Percentiles rank a stretch among this genome's conserved stretches.
phyloP scores from a whole-genome alignment of 2,888 invertebrate genomes.

The Cacoxenus indagator region DNA sequence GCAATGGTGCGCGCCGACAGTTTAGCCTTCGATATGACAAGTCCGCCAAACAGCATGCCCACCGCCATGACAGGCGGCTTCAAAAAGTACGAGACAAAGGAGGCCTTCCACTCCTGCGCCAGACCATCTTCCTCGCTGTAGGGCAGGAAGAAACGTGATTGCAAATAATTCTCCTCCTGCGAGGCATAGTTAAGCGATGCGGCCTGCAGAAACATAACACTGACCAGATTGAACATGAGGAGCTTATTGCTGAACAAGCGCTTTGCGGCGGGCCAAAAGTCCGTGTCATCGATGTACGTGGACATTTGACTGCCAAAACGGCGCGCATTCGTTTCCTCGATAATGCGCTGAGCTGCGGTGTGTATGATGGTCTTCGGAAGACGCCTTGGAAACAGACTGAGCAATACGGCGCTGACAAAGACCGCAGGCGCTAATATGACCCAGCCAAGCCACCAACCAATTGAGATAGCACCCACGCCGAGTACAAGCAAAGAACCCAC shows the following conservation, averaged over 20 bases:
- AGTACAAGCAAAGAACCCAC: slow-evolving; percentile 68
- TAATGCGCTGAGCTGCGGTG: slow-evolving; percentile 74
- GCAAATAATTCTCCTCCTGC: slow-evolving; percentile 74
- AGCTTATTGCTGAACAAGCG: slow-evolving; percentile 74
- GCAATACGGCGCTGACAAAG: slow-evolving; percentile 71
- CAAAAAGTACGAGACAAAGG: slow-evolving; percentile 73
- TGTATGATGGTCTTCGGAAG: slow-evolving; percentile 73
- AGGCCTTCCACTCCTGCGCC: slow-evolving; percentile 73
- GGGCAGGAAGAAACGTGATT: slow-evolving; percentile 75
- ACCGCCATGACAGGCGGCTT: slow-evolving; percentile 74
- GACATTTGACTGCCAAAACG: slow-evolving; percentile 62
- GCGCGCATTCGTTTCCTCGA: slow-evolving; percentile 67
- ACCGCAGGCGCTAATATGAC: slow-evolving; percentile 71
- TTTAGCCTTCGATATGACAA: slow-evolving; percentile 73
- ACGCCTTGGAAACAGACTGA: slow-evolving; percentile 74
- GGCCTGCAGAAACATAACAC: slow-evolving; percentile 72
- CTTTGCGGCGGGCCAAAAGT: slow-evolving; percentile 72
- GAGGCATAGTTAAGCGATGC: slow-evolving; percentile 73
- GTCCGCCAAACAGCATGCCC: slow-evolving; percentile 72
- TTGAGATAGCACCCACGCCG: slow-evolving; percentile 51
- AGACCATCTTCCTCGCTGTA: slow-evolving; percentile 72
- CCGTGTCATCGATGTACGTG: slow-evolving; percentile 67
- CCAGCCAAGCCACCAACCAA: slow-evolving; percentile 73
- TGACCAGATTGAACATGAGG: slow-evolving; percentile 72
- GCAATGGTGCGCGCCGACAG: slow-evolving; percentile 72